Conservation (phyloP, 1,140 invertebrate genomes). For the Steinernema khuongi region DNA sequence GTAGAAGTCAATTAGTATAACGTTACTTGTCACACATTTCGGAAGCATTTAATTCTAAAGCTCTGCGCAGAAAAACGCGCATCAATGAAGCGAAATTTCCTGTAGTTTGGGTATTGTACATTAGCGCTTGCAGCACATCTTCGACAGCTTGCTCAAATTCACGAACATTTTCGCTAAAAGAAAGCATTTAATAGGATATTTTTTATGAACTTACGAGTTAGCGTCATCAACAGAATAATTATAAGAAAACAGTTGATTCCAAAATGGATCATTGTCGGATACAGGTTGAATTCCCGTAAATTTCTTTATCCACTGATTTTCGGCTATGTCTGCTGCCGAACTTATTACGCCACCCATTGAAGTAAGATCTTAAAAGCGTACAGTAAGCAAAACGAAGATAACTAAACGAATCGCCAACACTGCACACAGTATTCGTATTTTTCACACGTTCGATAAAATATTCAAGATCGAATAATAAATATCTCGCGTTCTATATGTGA, state of each 20-base stretch:
- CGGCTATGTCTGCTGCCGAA: neutral
- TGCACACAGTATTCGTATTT: neutral
- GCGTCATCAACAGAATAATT: constrained; percentile 67
- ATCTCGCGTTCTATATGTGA: too few relatives aligned
- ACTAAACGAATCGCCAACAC: neutral
- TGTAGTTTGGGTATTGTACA: constrained; percentile 74
- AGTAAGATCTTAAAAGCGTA: neutral
- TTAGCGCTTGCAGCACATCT: constrained; percentile 68
- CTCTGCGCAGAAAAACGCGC: constrained; percentile 73
- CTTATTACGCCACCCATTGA: neutral
- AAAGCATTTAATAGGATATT: constrained; percentile 22
- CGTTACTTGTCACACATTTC: constrained; percentile 78
- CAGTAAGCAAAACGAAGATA: neutral
- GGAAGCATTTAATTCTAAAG: constrained; percentile 73
- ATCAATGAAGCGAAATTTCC: constrained; percentile 81
- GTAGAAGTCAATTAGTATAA: neutral
- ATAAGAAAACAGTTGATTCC: constrained; percentile 85
- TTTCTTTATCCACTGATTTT: neutral
- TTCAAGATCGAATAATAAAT: too few relatives aligned
- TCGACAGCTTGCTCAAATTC: constrained; percentile 74
- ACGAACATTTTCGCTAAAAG: constrained; percentile 70
- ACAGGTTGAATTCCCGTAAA: constrained; percentile 62
- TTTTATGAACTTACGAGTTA: constrained; percentile 35
- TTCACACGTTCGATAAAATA: neutral
- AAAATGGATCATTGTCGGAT: constrained; percentile 81